A percentile compares a stretch with the other conserved stretches of the same genome.
Conservation (phyloP, 1,140 invertebrate genomes). For the Procambarus virginalis region DNA sequence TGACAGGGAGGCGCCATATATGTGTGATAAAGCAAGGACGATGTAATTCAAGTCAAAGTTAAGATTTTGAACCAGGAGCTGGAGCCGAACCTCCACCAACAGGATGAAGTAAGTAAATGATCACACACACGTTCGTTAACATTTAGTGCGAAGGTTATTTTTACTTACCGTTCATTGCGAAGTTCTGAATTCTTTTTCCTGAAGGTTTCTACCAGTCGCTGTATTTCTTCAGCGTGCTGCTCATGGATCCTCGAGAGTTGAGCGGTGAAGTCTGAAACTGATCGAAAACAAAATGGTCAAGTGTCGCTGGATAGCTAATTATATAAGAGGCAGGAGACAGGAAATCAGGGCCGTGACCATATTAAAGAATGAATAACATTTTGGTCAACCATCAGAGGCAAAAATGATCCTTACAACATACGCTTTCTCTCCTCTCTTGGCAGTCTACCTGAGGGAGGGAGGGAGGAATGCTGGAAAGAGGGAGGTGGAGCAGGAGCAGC, state of each 20-base stretch:
- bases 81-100: too few species aligned
- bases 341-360: neutral
- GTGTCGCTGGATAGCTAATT: too few species aligned
- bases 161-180: slow-evolving; percentile 87
- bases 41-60: too few species aligned
- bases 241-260: slow-evolving; percentile 93
- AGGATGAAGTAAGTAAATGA: too few species aligned
- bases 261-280: slow-evolving; percentile 96
- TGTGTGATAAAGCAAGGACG: too few species aligned
- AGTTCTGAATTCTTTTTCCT: slow-evolving; percentile 90
- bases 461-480: neutral
- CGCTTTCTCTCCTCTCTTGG: too few species aligned
- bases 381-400: too few species aligned
- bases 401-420: too few species aligned
- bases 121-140: too few species aligned
- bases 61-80: too few species aligned
- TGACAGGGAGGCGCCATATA: too few species aligned
- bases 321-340: neutral
- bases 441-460: neutral
- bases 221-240: slow-evolving; percentile 92
- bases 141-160: neutral
- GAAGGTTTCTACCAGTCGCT: slow-evolving; percentile 90
- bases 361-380: neutral
- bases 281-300: slow-evolving; percentile 74
- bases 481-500: neutral